These are phyloP conservation scores for Nomada ferruginata DNA, from an alignment of 2,888 invertebrate species.

Conservation along the genomic window DNA sequence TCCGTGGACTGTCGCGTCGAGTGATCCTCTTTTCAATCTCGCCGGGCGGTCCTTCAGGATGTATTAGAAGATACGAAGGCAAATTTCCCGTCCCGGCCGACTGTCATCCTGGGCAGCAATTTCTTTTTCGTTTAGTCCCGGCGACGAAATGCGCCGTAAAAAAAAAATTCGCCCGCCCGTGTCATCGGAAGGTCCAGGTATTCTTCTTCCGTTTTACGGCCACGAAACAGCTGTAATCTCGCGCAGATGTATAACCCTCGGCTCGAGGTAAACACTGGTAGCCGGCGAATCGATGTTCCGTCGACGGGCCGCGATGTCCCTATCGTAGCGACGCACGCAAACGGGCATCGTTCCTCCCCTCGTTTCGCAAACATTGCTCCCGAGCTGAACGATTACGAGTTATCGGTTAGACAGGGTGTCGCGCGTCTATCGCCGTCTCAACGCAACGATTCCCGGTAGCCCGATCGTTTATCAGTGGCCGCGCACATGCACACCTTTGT, in stretches of 20 bases:
- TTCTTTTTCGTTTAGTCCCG: neutral
- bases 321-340: conserved; percentile 9
- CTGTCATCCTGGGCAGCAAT: neutral
- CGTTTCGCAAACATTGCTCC: conserved; percentile 52
- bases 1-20: neutral
- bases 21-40: conserved; percentile 46
- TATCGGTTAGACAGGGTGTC: conserved; percentile 65
- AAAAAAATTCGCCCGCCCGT: neutral
- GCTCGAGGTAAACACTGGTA: conserved; percentile 29
- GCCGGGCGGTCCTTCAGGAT: conserved; percentile 2
- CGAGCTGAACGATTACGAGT: conserved; percentile 53
- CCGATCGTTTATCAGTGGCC: conserved; percentile 62
- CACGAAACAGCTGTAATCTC: conserved; percentile 25
- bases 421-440: conserved; percentile 51
- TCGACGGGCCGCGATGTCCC: conserved; percentile 34
- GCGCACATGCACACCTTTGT: conserved; percentile 60
- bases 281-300: too few relatives aligned
- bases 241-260: conserved; percentile 20
- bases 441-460: conserved; percentile 66
- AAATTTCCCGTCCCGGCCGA: conserved; percentile 1
- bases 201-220: conserved; percentile 9
- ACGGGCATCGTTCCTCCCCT: neutral
- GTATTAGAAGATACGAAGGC: conserved; percentile 31
- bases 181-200: neutral
- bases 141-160: neutral